Evolutionary conservation across 2,113 vertebrate genomes (phyloP).

Genomic region (Amia ocellicauda): DNA sequence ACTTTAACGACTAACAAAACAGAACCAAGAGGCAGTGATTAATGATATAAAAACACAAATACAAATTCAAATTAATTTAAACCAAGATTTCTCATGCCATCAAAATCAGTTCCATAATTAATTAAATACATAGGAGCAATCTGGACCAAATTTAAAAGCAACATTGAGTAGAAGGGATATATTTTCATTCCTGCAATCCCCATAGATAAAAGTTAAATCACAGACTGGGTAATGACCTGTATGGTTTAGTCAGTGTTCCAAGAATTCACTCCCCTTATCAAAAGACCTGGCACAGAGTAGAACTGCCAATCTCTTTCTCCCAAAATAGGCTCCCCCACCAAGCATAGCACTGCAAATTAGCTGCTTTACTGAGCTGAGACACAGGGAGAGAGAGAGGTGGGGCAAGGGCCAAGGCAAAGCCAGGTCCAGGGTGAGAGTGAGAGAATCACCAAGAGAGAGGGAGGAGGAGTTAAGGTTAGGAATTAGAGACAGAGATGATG

Average conservation of each 20-base stretch:
- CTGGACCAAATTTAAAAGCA: too few species aligned
- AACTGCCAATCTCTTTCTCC: constrained; percentile 11
- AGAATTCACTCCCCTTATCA: neutral
- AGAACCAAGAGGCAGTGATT: too few species aligned
- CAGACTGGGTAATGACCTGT: neutral
- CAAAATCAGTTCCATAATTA: too few species aligned
- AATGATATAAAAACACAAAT: too few species aligned
- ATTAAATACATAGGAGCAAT: too few species aligned
- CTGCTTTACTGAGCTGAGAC: constrained; percentile 20
- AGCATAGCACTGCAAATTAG: constrained; percentile 14
- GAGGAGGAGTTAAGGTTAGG: neutral
- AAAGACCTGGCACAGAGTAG: neutral
- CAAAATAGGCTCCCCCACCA: constrained; percentile 3
- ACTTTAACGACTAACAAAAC: too few species aligned
- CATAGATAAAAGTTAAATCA: constrained; percentile 8
- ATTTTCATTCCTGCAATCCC: neutral
- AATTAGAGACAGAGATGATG: too few species aligned
- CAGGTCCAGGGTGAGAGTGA: neutral
- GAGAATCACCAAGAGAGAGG: neutral
- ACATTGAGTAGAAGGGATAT: neutral
- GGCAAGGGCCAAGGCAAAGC: neutral
- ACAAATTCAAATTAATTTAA: too few species aligned
- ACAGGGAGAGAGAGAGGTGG: neutral
- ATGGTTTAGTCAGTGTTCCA: neutral
- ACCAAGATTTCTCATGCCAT: neutral